phyloP scores from a whole-genome alignment of 2,888 invertebrate genomes.

The Brassicogethes aeneus region DNA sequence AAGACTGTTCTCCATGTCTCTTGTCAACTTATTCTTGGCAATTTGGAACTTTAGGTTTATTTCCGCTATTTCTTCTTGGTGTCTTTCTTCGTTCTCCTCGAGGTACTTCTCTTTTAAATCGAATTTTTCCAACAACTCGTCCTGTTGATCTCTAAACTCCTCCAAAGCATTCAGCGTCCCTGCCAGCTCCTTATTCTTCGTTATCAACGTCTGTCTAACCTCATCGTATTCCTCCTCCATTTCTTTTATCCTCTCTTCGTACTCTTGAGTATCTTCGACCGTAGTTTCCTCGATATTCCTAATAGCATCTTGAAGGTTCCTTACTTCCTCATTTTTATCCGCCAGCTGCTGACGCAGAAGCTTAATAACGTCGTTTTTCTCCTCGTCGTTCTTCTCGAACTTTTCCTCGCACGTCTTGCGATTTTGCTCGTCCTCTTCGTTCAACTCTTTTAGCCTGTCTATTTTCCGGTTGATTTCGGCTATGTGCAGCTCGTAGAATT shows the following conservation, averaged over 20 bases:
- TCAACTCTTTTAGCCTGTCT: not conserved
- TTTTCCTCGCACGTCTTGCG: not conserved
- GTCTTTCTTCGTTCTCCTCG: not conserved
- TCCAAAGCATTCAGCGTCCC: not conserved
- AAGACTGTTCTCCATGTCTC: not conserved
- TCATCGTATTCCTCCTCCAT: not conserved
- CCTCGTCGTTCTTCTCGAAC: not conserved
- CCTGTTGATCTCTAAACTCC: not conserved
- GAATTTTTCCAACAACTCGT: not conserved
- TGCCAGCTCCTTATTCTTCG: not conserved
- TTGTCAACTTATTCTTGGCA: not conserved
- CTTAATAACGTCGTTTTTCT: not conserved
- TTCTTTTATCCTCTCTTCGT: not conserved
- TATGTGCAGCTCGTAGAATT: not conserved
- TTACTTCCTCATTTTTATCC: not conserved
- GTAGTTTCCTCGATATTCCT: not conserved
- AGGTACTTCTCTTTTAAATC: not conserved
- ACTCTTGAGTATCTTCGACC: not conserved
- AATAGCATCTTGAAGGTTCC: not conserved
- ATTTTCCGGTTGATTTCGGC: not conserved
- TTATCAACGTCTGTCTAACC: not conserved
- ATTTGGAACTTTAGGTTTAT: not conserved
- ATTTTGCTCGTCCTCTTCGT: not conserved
- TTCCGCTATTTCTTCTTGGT: not conserved
- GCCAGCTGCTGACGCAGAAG: not conserved